These are phyloP conservation scores for Temnothorax ravouxi DNA, from an alignment of 2,888 invertebrate species.

Conservation along the genomic window DNA sequence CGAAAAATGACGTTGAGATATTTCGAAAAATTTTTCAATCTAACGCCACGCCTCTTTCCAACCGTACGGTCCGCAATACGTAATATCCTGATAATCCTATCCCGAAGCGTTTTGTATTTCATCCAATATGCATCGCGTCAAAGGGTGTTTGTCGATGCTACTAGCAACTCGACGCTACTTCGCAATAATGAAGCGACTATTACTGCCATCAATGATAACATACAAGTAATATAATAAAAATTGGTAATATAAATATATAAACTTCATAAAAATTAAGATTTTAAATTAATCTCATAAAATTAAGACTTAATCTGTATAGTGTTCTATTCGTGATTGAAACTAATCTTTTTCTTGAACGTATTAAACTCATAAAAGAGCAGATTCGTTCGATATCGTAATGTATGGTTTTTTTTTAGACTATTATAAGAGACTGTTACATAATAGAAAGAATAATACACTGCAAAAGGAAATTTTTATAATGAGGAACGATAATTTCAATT, in stretches of 20 bases:
- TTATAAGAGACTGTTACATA: not conserved
- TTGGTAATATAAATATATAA: conserved; percentile 3
- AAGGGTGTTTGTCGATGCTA: not conserved
- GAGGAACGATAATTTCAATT: conserved; percentile 8
- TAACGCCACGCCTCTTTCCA: conserved; percentile 47
- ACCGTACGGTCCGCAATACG: not conserved
- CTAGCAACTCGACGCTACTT: not conserved
- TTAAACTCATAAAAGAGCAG: not conserved
- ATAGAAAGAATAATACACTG: not conserved
- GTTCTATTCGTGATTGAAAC: not conserved
- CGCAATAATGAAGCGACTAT: not conserved
- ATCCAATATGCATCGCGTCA: not conserved
- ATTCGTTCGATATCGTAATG: not conserved
- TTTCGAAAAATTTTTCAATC: conserved; percentile 67
- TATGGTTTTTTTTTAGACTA: not conserved
- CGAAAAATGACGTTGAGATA: conserved; percentile 64
- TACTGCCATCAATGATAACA: not conserved
- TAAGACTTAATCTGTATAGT: not conserved
- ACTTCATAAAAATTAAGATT: not conserved
- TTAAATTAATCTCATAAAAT: not conserved
- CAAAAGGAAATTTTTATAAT: conserved; percentile 12
- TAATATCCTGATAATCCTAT: conserved; percentile 7
- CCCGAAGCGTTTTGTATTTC: not conserved
- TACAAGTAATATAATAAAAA: not conserved
- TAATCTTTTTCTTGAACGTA: not conserved